Evolutionary conservation across 2,797 vertebrate genomes (phyloP), one percentile per base, ranked within the genome.

Genomic region (Chaenodraco wilsoni): DNA sequence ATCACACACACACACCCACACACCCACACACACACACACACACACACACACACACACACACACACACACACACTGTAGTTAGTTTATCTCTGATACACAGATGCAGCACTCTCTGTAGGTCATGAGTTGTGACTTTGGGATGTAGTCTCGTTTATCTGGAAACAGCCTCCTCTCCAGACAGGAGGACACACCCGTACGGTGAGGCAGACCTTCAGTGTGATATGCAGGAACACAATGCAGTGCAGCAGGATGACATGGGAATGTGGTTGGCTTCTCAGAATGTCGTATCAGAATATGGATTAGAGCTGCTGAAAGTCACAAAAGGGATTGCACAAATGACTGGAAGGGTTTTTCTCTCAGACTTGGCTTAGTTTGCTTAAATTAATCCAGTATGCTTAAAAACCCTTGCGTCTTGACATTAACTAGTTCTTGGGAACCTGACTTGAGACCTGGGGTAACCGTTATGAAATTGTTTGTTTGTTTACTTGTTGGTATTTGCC

Each of bases 21-120:
- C 48, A 45, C 37, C 71, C 17, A 4, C 37, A 27, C 45, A 44
- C 27, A 51, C 44, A 68, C 43, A 68, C 16, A 33, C 27, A 54
- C 15, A 61, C 37, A 27, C 45, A 50, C 27, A 51, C 44, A 74
- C 43, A 68, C 19, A 44, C n/a, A 54, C 15, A 67, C 64, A 41
- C 60, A 64, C 17, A 23, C 23, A 23, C 3, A 23, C 23, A 23
- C 3, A 21, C 21, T 21, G 21, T 2, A 21, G 21, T 21, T 2
- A 21, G 21, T 21, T 21, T 21, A 21, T 21, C 21, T 21, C 21
- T 21, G 21, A 21, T 21, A 21, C 21, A 21, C 21, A 21, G 21
- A 21, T 21, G 21, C 21, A 21, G 44, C 52, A 23, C 15, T 12
- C 64, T 64, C 44, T 48, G 4, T 33, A 33, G 33, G 33, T 33